Evolutionary conservation across 2,888 invertebrate genomes (phyloP).

Genomic region (Mechanitis mazaeus): DNA sequence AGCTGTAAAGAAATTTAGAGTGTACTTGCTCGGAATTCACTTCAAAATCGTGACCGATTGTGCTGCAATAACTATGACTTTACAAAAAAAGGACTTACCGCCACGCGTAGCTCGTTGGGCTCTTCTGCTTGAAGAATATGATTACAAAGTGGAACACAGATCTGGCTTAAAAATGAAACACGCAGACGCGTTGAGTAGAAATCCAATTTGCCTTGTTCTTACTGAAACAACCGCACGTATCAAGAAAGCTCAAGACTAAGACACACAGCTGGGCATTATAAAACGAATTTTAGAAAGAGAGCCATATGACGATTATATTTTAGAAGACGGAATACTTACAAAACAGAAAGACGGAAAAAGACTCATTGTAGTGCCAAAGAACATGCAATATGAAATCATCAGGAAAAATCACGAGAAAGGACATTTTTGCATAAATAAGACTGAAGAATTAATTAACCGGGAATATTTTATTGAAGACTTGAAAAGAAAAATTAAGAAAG

Average conservation of each 20-base stretch:
- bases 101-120: conserved; percentile 34
- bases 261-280: conserved; percentile 19
- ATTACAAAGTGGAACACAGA: conserved; percentile 33
- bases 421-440: conserved; percentile 30
- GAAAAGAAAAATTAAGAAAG: conserved; percentile 15
- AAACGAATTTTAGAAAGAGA: conserved; percentile 27
- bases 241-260: conserved; percentile 27
- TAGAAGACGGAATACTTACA: conserved; percentile 24
- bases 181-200: conserved; percentile 35
- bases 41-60: conserved; percentile 35
- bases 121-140: conserved; percentile 30
- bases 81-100: conserved; percentile 34
- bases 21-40: conserved; percentile 28
- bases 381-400: conserved; percentile 39
- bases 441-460: conserved; percentile 28
- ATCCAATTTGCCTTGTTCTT: conserved; percentile 26
- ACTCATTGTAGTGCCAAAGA: conserved; percentile 30
- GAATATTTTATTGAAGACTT: conserved; percentile 29
- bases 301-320: conserved; percentile 23
- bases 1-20: conserved; percentile 30
- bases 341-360: conserved; percentile 24
- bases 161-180: conserved; percentile 35
- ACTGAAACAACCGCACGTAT: conserved; percentile 13
- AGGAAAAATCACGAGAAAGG: conserved; percentile 29
- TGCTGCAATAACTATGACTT: conserved; percentile 29